Evolutionary conservation across 2,888 invertebrate genomes (phyloP).

Genomic region (Drepana falcataria): DNA sequence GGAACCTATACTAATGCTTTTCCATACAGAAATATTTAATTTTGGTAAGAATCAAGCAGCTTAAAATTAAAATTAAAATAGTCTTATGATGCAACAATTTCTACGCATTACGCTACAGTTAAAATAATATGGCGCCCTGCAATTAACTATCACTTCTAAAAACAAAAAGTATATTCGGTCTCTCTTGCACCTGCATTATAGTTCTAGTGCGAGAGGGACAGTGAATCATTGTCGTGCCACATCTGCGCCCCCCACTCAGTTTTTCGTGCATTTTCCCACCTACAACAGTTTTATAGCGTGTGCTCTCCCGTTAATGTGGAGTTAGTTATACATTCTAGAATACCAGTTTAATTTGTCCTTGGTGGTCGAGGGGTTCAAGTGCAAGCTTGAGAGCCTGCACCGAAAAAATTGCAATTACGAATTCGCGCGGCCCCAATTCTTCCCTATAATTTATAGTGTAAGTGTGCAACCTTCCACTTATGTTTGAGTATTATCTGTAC

Average conservation of each 20-base stretch:
- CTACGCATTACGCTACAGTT: slow-evolving; percentile 14
- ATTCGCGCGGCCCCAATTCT: too few relatives aligned
- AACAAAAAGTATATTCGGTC: slow-evolving; percentile 20
- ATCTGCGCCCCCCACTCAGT: slow-evolving; percentile 42
- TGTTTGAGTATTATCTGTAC: too few relatives aligned
- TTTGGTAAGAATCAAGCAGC: too few relatives aligned
- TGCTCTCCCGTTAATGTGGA: slow-evolving; percentile 14
- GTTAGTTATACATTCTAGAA: slow-evolving; percentile 7
- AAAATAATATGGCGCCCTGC: slow-evolving; percentile 33
- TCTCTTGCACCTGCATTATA: slow-evolving; percentile 6
- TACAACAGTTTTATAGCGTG: slow-evolving; percentile 34
- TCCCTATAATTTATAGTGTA: too few relatives aligned
- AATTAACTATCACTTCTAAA: slow-evolving; percentile 40
- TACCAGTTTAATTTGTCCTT: not conserved
- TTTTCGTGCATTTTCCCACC: slow-evolving; percentile 44
- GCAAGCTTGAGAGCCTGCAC: too few relatives aligned
- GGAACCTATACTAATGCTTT: too few relatives aligned
- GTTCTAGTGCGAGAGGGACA: slow-evolving; percentile 22
- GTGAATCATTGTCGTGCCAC: slow-evolving; percentile 24
- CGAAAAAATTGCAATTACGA: too few relatives aligned
- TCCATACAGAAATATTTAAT: too few relatives aligned
- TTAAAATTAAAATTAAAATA: too few relatives aligned
- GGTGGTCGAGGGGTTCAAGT: too few relatives aligned
- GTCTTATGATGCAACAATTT: not conserved
- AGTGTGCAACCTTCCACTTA: too few relatives aligned